Base-by-base conservation (phyloP, 2,888 invertebrate genomes). In the Branchellion lobata region DNA sequence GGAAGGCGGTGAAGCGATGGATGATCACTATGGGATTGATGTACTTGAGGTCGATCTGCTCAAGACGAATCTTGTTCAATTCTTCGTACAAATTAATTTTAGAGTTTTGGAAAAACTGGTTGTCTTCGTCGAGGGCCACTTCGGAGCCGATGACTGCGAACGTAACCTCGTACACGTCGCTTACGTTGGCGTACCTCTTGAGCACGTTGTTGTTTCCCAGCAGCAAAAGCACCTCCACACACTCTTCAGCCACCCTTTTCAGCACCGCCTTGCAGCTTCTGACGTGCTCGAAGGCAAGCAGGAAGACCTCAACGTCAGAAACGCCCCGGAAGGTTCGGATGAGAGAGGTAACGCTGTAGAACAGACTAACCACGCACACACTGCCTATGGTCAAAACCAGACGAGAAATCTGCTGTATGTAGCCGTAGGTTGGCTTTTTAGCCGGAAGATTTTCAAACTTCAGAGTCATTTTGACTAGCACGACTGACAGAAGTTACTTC, bases 141-240 rank as follows among this genome's bases (percentile, higher is more conserved):
- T 40, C 31, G 3, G 36, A 18, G n/a, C 40, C 36, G n/a, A 73
- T 18, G 14, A 34, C 24, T 51, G 72, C 73, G 34, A 24, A 36
- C 5, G 80, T 75, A 1, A 36, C 47, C 27, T 80, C 80, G 40
- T 75, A 80, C 5, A 80, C 1, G 27, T 80, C 80, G 0, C 11
- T 11, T 14, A 80, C 29, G 24, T n/a, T 47, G 18, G 36, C 18
- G 47, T 53, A 75, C 72, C 29, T 72, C 14, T 11, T 47, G 24
- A 8, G 14, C 21, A 71, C 29, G 29, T 18, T 14, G 27, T 24
- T 72, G 71, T 29, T n/a, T 34, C 61, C 68, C 65, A 29, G 0
- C 29, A 34, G 33, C 31, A 24, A 33, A 31, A 65, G 68, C 36
- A 80, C 80, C 27, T 57, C 75, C 14, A 68, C 34, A 74, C 75